Base-by-base conservation (phyloP, 1,140 invertebrate species). In the Agraylea sexmaculata region DNA sequence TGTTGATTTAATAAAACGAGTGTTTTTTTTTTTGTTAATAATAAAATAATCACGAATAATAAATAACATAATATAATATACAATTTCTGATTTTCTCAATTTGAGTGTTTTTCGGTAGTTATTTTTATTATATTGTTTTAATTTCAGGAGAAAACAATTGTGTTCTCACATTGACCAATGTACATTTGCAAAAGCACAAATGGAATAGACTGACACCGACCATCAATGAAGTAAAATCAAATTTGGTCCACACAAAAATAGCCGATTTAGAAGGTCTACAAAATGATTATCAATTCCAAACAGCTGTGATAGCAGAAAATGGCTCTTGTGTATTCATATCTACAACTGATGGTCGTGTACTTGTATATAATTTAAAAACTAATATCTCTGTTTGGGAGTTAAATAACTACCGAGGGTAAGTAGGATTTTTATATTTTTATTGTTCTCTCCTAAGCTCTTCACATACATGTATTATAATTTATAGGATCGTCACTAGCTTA, bases 361-460 rank as follows among this genome's bases (percentile, higher is more conserved):
- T 45, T 12, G 17, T 42, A n/a, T 48, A 48, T 35, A 39, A 37
- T 35, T 38, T 48, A 18, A 30, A 35, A 8, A 42, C 15, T 4
- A 15, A 27, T 34, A 28, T 21, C 25, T 19, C 39, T 8, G 29
- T 48, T 2, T 42, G 28, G 4, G 39, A 41, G 16, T 31, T 44
- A 16, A 42, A 48, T 18, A 48, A 48, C 31, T 23, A 35, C 8
- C 13, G 46, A 39, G 42, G 46, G 46, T 48, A 22, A 35, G 37
- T 39, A 34, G 11, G 15, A 12, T 12, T 30, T 12, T 30, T 30
- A 30, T 30, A 30, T 12, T 23, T 23, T 23, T 23, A 13, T 36
- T 13, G 16, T 22, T 38, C 29, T 38, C 16, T 31, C 28, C 2
- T 31, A 40, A 40, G 32, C 18, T 20, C 19, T 29, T 2, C 21